Conservation (phyloP, 2,113 vertebrate genomes). For the Perca flavescens region DNA sequence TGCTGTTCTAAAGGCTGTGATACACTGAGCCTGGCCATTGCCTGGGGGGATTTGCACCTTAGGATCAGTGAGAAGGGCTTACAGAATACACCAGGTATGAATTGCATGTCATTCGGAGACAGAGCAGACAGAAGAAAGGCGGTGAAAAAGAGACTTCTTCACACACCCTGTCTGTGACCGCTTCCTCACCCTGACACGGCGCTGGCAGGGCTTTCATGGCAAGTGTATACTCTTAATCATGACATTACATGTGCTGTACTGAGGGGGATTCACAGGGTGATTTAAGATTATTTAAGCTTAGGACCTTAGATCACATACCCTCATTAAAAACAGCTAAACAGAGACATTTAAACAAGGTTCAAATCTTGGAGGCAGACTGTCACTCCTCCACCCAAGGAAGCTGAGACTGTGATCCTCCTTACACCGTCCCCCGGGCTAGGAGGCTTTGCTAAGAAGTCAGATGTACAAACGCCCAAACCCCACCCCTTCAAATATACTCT, state of each 20-base stretch:
- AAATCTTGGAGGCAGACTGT: slow-evolving; percentile 77
- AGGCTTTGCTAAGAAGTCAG: slow-evolving; percentile 80
- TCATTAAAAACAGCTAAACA: slow-evolving; percentile 85
- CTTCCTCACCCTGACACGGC: slow-evolving; percentile 79
- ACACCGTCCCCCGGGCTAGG: slow-evolving; percentile 72
- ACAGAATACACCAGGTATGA: slow-evolving; percentile 82
- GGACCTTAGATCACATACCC: slow-evolving; percentile 80
- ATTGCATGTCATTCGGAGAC: slow-evolving; percentile 80
- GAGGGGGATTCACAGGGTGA: slow-evolving; percentile 75
- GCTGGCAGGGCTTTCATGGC: slow-evolving; percentile 75
- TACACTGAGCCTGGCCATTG: slow-evolving; percentile 74
- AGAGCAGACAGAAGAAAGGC: slow-evolving; percentile 76
- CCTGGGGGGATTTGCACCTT: slow-evolving; percentile 79
- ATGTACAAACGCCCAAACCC: slow-evolving; percentile 73
- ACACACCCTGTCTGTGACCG: slow-evolving; percentile 84
- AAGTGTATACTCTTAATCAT: slow-evolving; percentile 79
- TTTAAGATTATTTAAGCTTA: slow-evolving; percentile 83
- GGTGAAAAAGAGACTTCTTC: slow-evolving; percentile 78
- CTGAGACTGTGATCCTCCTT: slow-evolving; percentile 75
- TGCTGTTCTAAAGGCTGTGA: slow-evolving; percentile 75
- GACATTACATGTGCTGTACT: slow-evolving; percentile 78
- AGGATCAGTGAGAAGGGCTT: slow-evolving; percentile 79
- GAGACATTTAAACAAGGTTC: slow-evolving; percentile 81
- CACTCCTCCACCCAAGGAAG: slow-evolving; percentile 70
- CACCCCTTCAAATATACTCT: slow-evolving; percentile 76